Evolutionary conservation across 1,140 invertebrate species (phyloP).

Genomic region (Pseudomyrmex sp.): DNA sequence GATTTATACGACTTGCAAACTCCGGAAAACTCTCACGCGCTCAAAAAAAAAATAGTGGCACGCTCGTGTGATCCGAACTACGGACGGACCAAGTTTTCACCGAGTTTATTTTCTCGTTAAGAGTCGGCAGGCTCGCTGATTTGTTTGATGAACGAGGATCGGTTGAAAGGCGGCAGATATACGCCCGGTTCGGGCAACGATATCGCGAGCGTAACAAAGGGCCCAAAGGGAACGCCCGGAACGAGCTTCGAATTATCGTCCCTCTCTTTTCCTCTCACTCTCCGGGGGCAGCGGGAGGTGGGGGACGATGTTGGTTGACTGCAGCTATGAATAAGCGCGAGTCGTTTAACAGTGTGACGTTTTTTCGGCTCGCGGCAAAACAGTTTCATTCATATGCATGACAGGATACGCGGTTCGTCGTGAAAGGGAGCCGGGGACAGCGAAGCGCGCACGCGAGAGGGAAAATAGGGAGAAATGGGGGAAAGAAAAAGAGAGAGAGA

Average conservation of each 20-base stretch:
- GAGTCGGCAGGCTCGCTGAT: slow-evolving; percentile 37
- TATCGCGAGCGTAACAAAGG: slow-evolving; percentile 42
- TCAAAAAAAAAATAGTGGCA: neutral
- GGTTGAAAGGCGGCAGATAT: slow-evolving; percentile 11
- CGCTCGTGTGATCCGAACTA: neutral
- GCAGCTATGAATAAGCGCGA: slow-evolving; percentile 72
- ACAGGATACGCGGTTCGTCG: slow-evolving; percentile 63
- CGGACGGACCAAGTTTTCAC: slow-evolving; percentile 27
- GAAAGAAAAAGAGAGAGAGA: slow-evolving; percentile 7
- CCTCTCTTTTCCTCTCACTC: neutral
- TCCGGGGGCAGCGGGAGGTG: slow-evolving; percentile 30
- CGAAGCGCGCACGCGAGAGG: neutral
- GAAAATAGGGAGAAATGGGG: neutral
- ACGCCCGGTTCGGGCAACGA: slow-evolving; percentile 32
- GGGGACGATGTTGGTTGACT: slow-evolving; percentile 47
- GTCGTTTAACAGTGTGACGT: slow-evolving; percentile 72
- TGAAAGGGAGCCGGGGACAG: slow-evolving; percentile 24
- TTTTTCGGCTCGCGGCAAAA: slow-evolving; percentile 69
- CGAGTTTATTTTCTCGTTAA: slow-evolving; percentile 41
- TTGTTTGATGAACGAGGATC: slow-evolving; percentile 54
- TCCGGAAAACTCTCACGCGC: neutral
- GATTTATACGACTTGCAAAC: neutral
- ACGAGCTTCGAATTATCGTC: slow-evolving; percentile 70
- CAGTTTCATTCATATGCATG: slow-evolving; percentile 78
- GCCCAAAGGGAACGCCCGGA: slow-evolving; percentile 52